A percentile compares a stretch with the other conserved stretches of the same genome.
Conservation (phyloP, 2,113 vertebrate genomes). For the Corydoras sp. region DNA sequence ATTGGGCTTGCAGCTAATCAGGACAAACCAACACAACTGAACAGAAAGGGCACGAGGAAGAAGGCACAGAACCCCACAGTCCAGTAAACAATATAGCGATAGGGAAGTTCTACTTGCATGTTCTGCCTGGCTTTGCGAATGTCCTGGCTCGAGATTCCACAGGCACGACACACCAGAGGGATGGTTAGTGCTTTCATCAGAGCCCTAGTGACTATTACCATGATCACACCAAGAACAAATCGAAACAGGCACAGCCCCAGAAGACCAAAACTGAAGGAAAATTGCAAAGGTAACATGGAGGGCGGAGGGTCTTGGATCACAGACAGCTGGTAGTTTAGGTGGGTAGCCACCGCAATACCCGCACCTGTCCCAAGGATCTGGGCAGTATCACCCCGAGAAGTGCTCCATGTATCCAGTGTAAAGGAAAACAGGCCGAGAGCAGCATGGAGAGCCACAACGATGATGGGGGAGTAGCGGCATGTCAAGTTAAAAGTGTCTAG, state of each 20-base stretch:
- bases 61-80: slow-evolving; percentile 80
- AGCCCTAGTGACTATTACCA: slow-evolving; percentile 70
- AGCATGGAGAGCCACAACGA: slow-evolving; percentile 82
- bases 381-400: slow-evolving; percentile 89
- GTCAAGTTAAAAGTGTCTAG: slow-evolving; percentile 86
- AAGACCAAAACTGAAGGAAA: slow-evolving; percentile 58
- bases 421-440: slow-evolving; percentile 88
- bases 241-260: slow-evolving; percentile 67
- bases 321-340: slow-evolving; percentile 70
- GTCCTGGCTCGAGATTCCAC: slow-evolving; percentile 62
- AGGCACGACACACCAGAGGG: slow-evolving; percentile 75
- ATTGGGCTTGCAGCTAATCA: neutral
- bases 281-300: slow-evolving; percentile 65
- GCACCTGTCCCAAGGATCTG: slow-evolving; percentile 89
- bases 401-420: slow-evolving; percentile 95
- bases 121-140: slow-evolving; percentile 80
- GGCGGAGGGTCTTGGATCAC: slow-evolving; percentile 70
- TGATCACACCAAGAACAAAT: slow-evolving; percentile 70
- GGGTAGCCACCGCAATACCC: slow-evolving; percentile 83
- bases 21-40: slow-evolving; percentile 65
- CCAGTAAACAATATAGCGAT: slow-evolving; percentile 88
- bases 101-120: slow-evolving; percentile 93
- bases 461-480: slow-evolving; percentile 74
- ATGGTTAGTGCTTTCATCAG: slow-evolving; percentile 86
- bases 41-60: slow-evolving; percentile 78